A percentile compares a stretch with the other conserved stretches of the same genome.
Evolutionary conservation across 2,888 invertebrate species (phyloP).

Genomic region (Chalcosyrphus nemorum): DNA sequence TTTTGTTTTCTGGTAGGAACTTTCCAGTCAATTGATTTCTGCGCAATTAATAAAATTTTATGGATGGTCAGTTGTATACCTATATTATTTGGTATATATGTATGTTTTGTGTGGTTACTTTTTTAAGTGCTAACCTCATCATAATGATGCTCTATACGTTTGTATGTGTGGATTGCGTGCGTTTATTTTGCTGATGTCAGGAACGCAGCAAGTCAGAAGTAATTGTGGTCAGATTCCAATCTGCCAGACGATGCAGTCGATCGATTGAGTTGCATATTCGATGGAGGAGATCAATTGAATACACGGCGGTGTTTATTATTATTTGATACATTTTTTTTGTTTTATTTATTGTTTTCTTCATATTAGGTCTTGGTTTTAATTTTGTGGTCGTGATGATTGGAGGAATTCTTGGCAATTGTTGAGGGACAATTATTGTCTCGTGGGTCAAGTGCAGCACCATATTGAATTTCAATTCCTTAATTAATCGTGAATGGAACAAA

Average conservation of each 20-base stretch:
- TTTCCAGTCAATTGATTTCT: conserved; percentile 58
- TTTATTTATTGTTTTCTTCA: not conserved
- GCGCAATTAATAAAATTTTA: conserved; percentile 2
- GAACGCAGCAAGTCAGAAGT: conserved; percentile 26
- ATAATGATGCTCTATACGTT: not conserved
- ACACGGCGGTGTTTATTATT: conserved; percentile 33
- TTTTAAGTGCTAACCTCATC: conserved; percentile 44
- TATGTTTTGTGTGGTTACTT: conserved; percentile 28
- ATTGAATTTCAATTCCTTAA: conserved; percentile 44
- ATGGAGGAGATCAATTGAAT: conserved; percentile 42
- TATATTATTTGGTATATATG: too few relatives aligned
- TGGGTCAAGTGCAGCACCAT: conserved; percentile 60
- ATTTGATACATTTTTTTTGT: conserved; percentile 10
- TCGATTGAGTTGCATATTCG: conserved; percentile 58
- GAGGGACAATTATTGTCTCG: conserved; percentile 42
- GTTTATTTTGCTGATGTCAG: conserved; percentile 33
- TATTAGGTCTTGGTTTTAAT: conserved; percentile 27
- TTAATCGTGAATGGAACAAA: not conserved
- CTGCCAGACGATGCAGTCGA: conserved; percentile 34
- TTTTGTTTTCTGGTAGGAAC: conserved; percentile 7
- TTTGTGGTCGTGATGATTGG: conserved; percentile 51
- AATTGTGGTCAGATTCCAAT: conserved; percentile 60
- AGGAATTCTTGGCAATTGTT: conserved; percentile 42
- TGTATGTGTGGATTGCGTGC: conserved; percentile 7
- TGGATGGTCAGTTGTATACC: conserved; percentile 25